phyloP scores from a whole-genome alignment of 1,140 invertebrate genomes.

The Drosophila murphyi region DNA sequence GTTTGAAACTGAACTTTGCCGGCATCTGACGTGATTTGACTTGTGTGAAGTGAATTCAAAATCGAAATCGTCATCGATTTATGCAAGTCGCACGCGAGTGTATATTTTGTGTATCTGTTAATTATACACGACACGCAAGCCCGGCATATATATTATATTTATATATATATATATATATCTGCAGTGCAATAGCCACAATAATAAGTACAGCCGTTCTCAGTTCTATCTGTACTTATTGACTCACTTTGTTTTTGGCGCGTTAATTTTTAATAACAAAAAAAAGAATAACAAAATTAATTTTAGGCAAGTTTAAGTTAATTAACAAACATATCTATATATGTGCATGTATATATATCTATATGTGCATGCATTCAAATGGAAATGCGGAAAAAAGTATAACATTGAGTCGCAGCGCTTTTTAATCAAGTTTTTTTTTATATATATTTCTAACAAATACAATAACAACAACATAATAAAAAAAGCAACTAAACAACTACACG shows the following conservation, averaged over 20 bases:
- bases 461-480: slow-evolving; percentile 1
- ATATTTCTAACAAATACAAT: slow-evolving; percentile 2
- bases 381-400: background rate
- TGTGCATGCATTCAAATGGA: slow-evolving; percentile 19
- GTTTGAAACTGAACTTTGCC: slow-evolving; percentile 51
- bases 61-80: slow-evolving; percentile 30
- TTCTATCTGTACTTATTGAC: slow-evolving; percentile 4
- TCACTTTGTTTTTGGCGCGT: slow-evolving; percentile 21
- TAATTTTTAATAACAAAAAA: slow-evolving; percentile 15
- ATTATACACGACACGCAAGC: slow-evolving; percentile 51
- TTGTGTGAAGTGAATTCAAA: background rate
- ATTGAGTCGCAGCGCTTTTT: slow-evolving; percentile 20
- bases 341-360: slow-evolving; percentile 19
- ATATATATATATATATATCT: background rate
- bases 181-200: slow-evolving; percentile 10
- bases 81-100: slow-evolving; percentile 57
- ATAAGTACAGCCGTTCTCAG: background rate
- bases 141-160: background rate
- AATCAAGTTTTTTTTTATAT: slow-evolving; percentile 39
- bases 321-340: background rate
- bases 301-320: too few species aligned
- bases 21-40: slow-evolving; percentile 43
- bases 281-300: slow-evolving; percentile 22
- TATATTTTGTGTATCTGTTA: slow-evolving; percentile 44
- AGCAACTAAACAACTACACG: slow-evolving; percentile 6